Percentiles rank a stretch among this genome's conserved stretches.
Evolutionary conservation across 1,140 invertebrate genomes (phyloP).

Genomic region (Papilio glaucus): DNA sequence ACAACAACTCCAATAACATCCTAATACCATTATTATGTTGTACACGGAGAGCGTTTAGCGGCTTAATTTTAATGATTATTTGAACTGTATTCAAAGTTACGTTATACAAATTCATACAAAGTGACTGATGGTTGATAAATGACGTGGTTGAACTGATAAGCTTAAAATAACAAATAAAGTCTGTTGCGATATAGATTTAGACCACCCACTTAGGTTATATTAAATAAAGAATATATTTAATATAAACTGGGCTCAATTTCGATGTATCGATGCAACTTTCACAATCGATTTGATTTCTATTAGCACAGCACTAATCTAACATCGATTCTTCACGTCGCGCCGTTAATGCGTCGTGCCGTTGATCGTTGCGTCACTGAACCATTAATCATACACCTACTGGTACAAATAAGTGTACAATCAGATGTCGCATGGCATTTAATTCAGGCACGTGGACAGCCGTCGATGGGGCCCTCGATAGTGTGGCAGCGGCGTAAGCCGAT

Average conservation of each 20-base stretch:
- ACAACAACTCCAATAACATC: too few relatives aligned
- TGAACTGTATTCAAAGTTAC: too few relatives aligned
- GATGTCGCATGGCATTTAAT: conserved; percentile 56
- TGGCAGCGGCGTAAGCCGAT: conserved; percentile 63
- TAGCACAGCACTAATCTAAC: conserved; percentile 23
- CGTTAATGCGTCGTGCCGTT: conserved; percentile 41
- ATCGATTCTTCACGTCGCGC: conserved; percentile 27
- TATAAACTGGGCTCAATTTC: not conserved
- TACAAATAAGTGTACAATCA: conserved; percentile 58
- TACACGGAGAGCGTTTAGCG: too few relatives aligned
- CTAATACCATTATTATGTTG: too few relatives aligned
- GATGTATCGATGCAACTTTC: conserved; percentile 1
- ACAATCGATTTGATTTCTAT: conserved; percentile 26
- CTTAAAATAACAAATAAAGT: too few relatives aligned
- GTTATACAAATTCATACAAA: too few relatives aligned
- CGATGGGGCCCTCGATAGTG: conserved; percentile 54
- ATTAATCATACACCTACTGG: conserved; percentile 56
- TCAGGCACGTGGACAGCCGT: conserved; percentile 63
- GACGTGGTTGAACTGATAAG: too few relatives aligned
- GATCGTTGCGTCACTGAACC: conserved; percentile 42
- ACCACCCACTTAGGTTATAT: not conserved
- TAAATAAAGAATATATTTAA: not conserved
- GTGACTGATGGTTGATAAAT: too few relatives aligned
- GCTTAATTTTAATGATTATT: too few relatives aligned
- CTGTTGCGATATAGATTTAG: not conserved